phyloP scores from a whole-genome alignment of 2,888 invertebrate species.

The Iselma pallidipennis region DNA sequence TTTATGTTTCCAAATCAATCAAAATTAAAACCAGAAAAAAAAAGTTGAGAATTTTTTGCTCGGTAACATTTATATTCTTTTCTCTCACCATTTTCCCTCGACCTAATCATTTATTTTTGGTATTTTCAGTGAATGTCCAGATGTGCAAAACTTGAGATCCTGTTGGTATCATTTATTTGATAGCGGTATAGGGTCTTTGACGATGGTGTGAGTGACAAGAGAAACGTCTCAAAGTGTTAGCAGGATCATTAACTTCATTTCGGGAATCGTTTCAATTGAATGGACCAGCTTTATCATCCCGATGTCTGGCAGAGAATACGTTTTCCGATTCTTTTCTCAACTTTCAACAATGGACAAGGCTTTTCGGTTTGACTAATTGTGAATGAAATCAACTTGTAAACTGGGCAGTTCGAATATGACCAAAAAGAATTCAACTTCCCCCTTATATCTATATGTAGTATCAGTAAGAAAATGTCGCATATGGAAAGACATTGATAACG shows the following conservation, averaged over 20 bases:
- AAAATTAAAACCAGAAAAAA: no score
- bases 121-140: constrained; percentile 17
- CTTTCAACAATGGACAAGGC: not conserved
- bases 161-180: constrained; percentile 31
- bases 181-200: constrained; percentile 17
- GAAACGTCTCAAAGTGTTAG: constrained; percentile 45
- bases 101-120: no score
- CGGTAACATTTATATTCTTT: no score
- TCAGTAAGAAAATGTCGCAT: no score
- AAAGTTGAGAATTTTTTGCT: no score
- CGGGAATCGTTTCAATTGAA: constrained; percentile 32
- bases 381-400: not conserved
- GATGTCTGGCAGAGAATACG: not conserved
- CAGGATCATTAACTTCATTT: constrained; percentile 41
- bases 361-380: no score
- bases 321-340: not conserved
- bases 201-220: constrained; percentile 38
- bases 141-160: constrained; percentile 23
- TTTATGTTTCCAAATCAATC: no score
- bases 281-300: constrained; percentile 23
- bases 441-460: no score
- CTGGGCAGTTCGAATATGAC: no score
- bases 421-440: no score
- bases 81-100: not conserved
- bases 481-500: constrained; percentile 34